Conservation (phyloP, 2,797 vertebrate genomes). For the Acanthornis magna region DNA sequence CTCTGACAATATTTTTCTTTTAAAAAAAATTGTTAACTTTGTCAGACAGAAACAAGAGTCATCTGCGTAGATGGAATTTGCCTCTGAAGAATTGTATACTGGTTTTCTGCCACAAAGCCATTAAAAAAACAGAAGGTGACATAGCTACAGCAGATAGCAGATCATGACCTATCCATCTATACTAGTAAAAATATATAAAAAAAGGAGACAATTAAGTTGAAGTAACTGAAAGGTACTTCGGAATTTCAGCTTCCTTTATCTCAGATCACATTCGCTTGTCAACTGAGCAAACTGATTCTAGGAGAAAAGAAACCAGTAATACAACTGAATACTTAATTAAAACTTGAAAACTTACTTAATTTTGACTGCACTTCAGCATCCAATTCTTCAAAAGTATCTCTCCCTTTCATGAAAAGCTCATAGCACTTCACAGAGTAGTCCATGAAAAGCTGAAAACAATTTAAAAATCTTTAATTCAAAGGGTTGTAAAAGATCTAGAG, state of each 20-base stretch:
- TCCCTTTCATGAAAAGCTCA: conserved; percentile 88
- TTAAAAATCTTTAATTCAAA: not conserved
- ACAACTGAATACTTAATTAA: not conserved
- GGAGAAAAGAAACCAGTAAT: not conserved
- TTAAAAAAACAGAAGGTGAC: not conserved
- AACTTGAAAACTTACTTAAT: conserved; percentile 81
- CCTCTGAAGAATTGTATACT: not conserved
- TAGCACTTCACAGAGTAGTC: conserved; percentile 88
- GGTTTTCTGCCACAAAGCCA: not conserved
- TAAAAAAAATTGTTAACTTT: not conserved
- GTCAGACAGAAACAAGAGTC: not conserved
- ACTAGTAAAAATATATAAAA: not conserved
- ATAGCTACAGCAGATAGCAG: not conserved
- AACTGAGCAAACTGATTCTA: not conserved
- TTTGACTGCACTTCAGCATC: conserved; percentile 80
- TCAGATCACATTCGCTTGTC: not conserved
- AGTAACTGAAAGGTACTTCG: not conserved
- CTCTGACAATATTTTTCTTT: not conserved
- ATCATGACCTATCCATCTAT: not conserved
- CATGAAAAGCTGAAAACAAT: conserved; percentile 81
- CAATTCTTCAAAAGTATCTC: conserved; percentile 86
- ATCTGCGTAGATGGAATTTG: not conserved
- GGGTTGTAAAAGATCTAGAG: not conserved
- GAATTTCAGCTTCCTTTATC: not conserved
- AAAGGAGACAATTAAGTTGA: not conserved